Percentiles rank a stretch among this genome's conserved stretches.
Conservation (phyloP, 2,888 invertebrate species). For the Dinocampus coccinellae region DNA sequence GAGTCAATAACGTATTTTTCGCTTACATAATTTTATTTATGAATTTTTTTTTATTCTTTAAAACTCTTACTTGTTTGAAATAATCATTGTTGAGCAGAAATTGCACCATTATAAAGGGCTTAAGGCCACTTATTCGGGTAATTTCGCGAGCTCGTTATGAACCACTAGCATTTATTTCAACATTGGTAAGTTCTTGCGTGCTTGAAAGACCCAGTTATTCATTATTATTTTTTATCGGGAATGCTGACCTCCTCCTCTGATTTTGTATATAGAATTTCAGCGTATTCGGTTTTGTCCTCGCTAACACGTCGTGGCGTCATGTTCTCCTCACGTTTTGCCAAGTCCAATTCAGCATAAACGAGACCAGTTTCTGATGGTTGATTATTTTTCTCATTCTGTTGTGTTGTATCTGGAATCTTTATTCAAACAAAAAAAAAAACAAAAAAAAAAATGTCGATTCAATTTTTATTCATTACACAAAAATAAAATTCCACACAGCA, state of each 20-base stretch:
- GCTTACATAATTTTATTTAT: not conserved
- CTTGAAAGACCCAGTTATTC: not conserved
- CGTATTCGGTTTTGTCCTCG: conserved; percentile 82
- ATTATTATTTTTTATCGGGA: conserved; percentile 52
- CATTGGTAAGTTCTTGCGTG: conserved; percentile 15
- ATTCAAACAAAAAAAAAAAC: conserved; percentile 15
- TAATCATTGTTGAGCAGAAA: conserved; percentile 34
- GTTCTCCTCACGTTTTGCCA: conserved; percentile 59
- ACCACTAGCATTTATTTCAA: conserved; percentile 22
- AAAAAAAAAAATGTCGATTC: not conserved
- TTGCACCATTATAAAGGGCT: conserved; percentile 41
- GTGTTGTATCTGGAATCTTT: conserved; percentile 39
- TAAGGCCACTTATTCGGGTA: conserved; percentile 35
- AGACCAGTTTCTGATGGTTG: conserved; percentile 58
- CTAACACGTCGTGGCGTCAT: conserved; percentile 63
- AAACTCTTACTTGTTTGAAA: conserved; percentile 3
- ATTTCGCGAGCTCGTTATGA: conserved; percentile 18
- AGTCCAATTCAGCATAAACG: conserved; percentile 66
- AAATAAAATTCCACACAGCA: not conserved
- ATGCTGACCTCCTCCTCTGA: conserved; percentile 64
- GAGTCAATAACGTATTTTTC: conserved; percentile 16
- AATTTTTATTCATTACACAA: not conserved
- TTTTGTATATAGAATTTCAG: conserved; percentile 84
- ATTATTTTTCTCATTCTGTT: conserved; percentile 45
- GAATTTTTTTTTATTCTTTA: not conserved